These are phyloP conservation scores for Protomyctophum bolini DNA, from an alignment of 2,113 vertebrate genomes.

Conservation along the genomic window DNA sequence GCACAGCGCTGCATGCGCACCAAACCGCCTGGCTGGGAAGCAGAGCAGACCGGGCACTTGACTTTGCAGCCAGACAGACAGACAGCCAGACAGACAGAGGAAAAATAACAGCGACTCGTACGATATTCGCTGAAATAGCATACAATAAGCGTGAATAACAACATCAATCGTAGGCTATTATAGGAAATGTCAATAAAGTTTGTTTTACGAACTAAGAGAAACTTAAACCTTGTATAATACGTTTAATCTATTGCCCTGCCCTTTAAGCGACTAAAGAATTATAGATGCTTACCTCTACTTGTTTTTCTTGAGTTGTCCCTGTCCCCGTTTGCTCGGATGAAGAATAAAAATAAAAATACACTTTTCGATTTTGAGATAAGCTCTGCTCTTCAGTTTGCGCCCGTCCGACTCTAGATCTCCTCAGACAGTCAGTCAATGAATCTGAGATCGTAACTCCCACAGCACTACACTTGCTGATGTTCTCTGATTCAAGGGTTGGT, in stretches of 20 bases:
- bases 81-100: too few relatives aligned
- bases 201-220: background rate
- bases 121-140: too few relatives aligned
- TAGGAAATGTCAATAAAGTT: background rate
- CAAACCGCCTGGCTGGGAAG: background rate
- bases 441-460: slow-evolving; percentile 30
- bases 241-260: background rate
- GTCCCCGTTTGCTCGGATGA: background rate
- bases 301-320: slow-evolving; percentile 1
- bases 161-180: background rate
- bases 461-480: slow-evolving; percentile 68
- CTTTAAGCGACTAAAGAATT: background rate
- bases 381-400: background rate
- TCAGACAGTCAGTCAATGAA: slow-evolving; percentile 18
- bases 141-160: too few relatives aligned
- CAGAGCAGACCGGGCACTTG: background rate
- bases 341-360: background rate
- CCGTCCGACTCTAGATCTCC: background rate
- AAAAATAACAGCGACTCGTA: too few relatives aligned
- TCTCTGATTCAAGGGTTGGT: slow-evolving; percentile 38
- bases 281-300: slow-evolving; percentile 9
- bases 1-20: background rate
- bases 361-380: background rate
- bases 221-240: background rate
- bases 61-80: too few relatives aligned